phyloP scores from a whole-genome alignment of 2,888 invertebrate genomes.

The Xestia xanthographa region DNA sequence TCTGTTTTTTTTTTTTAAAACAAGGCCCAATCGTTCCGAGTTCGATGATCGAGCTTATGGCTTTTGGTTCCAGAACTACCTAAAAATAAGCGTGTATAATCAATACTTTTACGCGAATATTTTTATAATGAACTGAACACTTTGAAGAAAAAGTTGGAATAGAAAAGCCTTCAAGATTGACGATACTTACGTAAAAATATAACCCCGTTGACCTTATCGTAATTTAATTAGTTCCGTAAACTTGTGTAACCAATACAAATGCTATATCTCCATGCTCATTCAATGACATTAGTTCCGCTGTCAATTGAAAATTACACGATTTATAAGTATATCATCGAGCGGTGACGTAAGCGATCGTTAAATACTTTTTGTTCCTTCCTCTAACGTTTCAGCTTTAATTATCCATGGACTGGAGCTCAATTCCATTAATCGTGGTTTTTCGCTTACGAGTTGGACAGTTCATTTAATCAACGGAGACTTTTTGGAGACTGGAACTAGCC shows the following conservation, averaged over 20 bases:
- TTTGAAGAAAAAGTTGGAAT: not conserved
- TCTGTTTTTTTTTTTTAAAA: too few species aligned
- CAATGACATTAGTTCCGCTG: slow-evolving; percentile 18
- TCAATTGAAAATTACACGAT: slow-evolving; percentile 34
- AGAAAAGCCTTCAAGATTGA: not conserved
- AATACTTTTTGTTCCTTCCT: slow-evolving; percentile 47
- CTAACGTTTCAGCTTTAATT: slow-evolving; percentile 52
- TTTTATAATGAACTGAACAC: not conserved
- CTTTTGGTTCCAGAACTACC: too few species aligned
- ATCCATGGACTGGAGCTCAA: slow-evolving; percentile 43
- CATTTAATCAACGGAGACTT: slow-evolving; percentile 47
- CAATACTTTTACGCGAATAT: not conserved
- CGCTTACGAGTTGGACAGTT: slow-evolving; percentile 51
- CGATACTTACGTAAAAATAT: not conserved
- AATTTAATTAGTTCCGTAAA: slow-evolving; percentile 9
- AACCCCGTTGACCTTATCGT: not conserved
- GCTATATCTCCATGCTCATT: not conserved
- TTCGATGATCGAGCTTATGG: too few species aligned
- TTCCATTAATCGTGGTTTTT: slow-evolving; percentile 53
- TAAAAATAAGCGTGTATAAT: too few species aligned
- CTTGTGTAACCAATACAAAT: slow-evolving; percentile 12
- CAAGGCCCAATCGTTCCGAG: too few species aligned
- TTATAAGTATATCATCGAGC: slow-evolving; percentile 14
- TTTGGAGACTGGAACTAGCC: slow-evolving; percentile 11
- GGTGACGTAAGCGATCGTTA: slow-evolving; percentile 28